Percentiles rank a stretch among this genome's conserved stretches.
Evolutionary conservation across 92 coral and sea anemone species (phyloP).

Genomic region (Diadumene lineata): DNA sequence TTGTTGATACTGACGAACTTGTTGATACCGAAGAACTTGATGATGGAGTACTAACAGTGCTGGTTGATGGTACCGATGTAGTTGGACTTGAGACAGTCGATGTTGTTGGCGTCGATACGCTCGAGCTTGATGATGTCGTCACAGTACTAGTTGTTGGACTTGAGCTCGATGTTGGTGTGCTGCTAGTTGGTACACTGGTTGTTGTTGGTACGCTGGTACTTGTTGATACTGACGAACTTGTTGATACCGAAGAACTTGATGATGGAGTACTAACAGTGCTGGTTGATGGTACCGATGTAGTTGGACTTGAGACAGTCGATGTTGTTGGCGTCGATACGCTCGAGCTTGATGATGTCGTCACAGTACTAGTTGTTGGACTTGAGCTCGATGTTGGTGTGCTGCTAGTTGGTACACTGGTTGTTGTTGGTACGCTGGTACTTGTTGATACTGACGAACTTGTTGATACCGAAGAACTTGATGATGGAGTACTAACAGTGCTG

Average conservation of each 20-base stretch:
- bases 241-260: conserved; percentile 18
- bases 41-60: not conserved
- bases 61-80: not conserved
- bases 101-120: conserved; percentile 16
- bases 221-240: not conserved
- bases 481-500: not conserved
- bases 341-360: not conserved
- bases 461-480: not conserved
- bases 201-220: conserved; percentile 1
- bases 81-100: not conserved
- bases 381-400: no score
- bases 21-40: conserved; percentile 16
- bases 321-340: not conserved
- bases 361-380: not conserved
- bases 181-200: not conserved
- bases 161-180: not conserved
- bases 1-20: not conserved
- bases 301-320: not conserved
- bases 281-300: conserved; percentile 3
- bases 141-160: conserved; percentile 27
- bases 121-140: not conserved
- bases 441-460: conserved; percentile 9
- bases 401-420: not conserved
- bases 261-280: not conserved
- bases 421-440: conserved; percentile 11